phyloP scores from a whole-genome alignment of 2,797 vertebrate genomes.

The Coluber constrictor region DNA sequence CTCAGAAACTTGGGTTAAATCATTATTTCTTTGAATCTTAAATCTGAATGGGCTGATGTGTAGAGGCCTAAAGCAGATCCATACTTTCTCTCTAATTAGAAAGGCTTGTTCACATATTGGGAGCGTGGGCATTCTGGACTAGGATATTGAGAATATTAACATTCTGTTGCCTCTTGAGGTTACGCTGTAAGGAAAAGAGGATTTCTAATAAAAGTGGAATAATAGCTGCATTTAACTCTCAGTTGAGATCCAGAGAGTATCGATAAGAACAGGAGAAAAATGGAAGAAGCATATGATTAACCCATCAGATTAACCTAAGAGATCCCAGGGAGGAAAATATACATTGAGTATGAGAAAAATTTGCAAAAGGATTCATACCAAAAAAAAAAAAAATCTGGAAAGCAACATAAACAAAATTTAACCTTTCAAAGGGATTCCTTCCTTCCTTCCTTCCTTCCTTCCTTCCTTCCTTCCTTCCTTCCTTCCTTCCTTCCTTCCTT shows the following conservation, averaged over 20 bases:
- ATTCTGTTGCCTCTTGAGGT: background rate
- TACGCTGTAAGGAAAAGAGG: background rate
- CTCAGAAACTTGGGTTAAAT: background rate
- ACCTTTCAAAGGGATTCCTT: background rate
- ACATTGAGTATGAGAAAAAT: background rate
- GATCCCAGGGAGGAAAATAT: slow-evolving; percentile 14
- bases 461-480: background rate
- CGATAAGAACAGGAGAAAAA: background rate
- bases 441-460: background rate
- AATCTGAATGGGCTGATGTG: background rate
- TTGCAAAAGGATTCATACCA: slow-evolving; percentile 23
- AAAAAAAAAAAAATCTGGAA: background rate
- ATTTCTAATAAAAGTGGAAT: background rate
- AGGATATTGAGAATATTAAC: background rate
- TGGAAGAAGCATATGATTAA: background rate
- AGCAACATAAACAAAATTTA: slow-evolving; percentile 45
- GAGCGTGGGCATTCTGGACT: background rate
- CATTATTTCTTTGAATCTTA: background rate
- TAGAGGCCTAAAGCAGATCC: background rate
- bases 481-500: background rate
- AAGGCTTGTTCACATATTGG: background rate
- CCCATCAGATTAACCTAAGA: background rate
- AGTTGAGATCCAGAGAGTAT: background rate
- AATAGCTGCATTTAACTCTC: background rate
- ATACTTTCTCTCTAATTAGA: background rate